Evolutionary conservation across 1,140 invertebrate species (phyloP).

Genomic region (Cherax quadricarinatus): DNA sequence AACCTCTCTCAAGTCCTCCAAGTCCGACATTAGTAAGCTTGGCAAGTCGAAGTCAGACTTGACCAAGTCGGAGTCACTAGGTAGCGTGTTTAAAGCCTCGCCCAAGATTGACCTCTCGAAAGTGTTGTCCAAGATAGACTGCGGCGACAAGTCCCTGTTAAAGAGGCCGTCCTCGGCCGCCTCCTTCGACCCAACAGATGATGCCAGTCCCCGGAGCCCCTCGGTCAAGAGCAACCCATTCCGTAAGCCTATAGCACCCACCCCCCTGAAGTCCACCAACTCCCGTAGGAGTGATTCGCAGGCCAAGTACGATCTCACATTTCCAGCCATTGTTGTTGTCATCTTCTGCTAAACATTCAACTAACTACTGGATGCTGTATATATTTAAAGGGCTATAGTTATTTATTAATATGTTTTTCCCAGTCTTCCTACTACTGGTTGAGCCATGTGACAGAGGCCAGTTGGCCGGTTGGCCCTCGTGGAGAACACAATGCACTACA

Average conservation of each 20-base stretch:
- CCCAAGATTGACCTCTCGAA: constrained; percentile 53
- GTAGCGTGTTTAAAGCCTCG: constrained; percentile 49
- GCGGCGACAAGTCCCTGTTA: constrained; percentile 60
- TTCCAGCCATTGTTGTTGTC: background rate
- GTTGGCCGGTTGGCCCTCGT: no score
- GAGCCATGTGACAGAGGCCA: no score
- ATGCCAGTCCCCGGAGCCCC: constrained; percentile 20
- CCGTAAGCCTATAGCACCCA: constrained; percentile 48
- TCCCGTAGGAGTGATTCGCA: constrained; percentile 44
- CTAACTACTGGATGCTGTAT: background rate
- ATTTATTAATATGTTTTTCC: background rate
- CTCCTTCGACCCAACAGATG: constrained; percentile 49
- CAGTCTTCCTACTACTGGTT: no score
- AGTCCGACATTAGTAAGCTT: constrained; percentile 26
- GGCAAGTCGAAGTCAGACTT: constrained; percentile 40
- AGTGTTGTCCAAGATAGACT: constrained; percentile 57
- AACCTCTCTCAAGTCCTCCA: constrained; percentile 54
- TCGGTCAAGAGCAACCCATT: constrained; percentile 15
- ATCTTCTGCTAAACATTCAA: background rate
- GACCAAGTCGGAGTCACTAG: constrained; percentile 46
- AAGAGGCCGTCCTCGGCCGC: constrained; percentile 57
- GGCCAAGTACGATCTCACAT: constrained; percentile 49
- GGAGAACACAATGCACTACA: no score
- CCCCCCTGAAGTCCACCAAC: constrained; percentile 47
- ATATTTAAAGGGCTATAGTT: background rate